Evolutionary conservation across 1,140 invertebrate genomes (phyloP), one percentile per base, ranked within the genome.

Genomic region (Rhysida immarginata): DNA sequence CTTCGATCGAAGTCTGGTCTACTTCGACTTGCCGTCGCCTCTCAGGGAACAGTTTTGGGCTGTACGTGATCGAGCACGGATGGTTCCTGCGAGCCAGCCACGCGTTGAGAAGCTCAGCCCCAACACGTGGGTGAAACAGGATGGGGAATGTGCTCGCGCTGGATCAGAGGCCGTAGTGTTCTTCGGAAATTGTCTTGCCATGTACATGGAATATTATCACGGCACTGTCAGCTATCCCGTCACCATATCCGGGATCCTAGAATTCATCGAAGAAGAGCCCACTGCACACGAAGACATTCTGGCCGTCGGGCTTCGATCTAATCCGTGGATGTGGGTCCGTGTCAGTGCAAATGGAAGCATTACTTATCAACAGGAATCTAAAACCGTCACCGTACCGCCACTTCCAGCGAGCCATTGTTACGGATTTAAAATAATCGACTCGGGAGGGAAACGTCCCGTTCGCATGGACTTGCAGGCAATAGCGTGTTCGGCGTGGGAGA

Each of bases 231-330:
- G 5, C 16, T 11, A 27, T n/a, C 49, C 49, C 11, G 26, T 51
- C 13, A 26, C 20, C 3, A 13, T 51, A 3, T 13, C 8, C 8
- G 49, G 49, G 3, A 16, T 26, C 2, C 23, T 51, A 13, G 49
- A 51, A 27, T 51, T 51, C 26, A 3, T 51, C 2, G 24, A 20
- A 11, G 26, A 26, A 3, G 23, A 46, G 11, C 5, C 8, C 2
- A 20, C 8, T 5, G 24, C 16, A 13, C 24, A 11, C 16, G 23
- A 27, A 13, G 49, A 51, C 23, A 20, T 21, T 25, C 2, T 51
- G 26, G 49, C 49, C 8, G 8, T 51, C 49, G 49, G 49, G 24
- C 49, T 51, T 21, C 23, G 49, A 51, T 25, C 49, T 11, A 5
- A 27, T 26, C 49, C 49, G 8, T 27, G 49, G 26, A 13, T 51